phyloP scores from a whole-genome alignment of 2,797 vertebrate genomes.

The Epinephelus malabaricus region DNA sequence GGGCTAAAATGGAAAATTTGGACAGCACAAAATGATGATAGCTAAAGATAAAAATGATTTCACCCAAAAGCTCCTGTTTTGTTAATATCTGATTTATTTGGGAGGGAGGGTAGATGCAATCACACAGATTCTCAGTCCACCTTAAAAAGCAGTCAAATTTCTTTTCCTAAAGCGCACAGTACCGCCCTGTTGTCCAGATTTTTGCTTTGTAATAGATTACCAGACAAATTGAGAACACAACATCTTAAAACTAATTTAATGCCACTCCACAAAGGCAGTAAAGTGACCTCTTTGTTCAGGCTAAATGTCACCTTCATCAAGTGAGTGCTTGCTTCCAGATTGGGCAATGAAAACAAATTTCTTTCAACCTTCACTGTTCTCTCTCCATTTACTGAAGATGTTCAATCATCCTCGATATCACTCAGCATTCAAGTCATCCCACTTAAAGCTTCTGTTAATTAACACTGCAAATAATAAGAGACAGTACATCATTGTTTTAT shows the following conservation, averaged over 20 bases:
- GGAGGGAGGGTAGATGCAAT: too few relatives aligned
- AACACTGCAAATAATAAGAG: neutral
- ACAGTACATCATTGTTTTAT: neutral
- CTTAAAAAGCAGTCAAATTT: neutral
- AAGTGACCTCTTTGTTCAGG: constrained; percentile 45
- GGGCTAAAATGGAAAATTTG: neutral
- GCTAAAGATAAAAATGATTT: neutral
- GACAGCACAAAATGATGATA: neutral
- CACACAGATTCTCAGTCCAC: neutral
- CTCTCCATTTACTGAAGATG: neutral
- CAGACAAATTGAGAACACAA: constrained; percentile 24
- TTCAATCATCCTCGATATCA: neutral
- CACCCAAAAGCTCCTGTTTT: too few relatives aligned
- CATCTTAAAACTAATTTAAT: constrained; percentile 46
- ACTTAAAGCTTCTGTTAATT: neutral
- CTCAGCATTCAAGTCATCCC: neutral
- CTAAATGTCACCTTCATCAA: constrained; percentile 59
- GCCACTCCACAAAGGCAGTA: constrained; percentile 31
- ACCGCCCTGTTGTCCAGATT: neutral
- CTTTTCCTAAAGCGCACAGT: neutral
- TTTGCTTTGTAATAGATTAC: constrained; percentile 13
- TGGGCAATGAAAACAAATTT: constrained; percentile 39
- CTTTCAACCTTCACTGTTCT: constrained; percentile 34
- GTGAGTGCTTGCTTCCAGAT: neutral
- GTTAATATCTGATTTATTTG: too few relatives aligned